phyloP scores from a whole-genome alignment of 2,797 vertebrate species.

The Chiloscyllium punctatum region DNA sequence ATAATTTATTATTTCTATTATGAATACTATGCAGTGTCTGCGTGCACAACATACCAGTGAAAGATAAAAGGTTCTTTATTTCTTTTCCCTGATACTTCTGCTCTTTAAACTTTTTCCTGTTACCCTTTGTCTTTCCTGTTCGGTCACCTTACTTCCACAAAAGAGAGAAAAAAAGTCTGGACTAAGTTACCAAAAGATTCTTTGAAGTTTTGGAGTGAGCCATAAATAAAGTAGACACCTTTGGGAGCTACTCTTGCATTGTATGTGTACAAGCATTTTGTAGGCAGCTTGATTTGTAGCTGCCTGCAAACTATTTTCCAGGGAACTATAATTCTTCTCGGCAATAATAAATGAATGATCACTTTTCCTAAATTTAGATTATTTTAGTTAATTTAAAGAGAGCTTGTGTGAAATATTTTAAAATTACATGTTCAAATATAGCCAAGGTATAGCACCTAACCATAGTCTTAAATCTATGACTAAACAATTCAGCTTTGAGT shows the following conservation, averaged over 20 bases:
- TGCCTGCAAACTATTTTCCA: constrained; percentile 74
- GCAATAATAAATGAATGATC: constrained; percentile 29
- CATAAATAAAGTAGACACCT: constrained; percentile 93
- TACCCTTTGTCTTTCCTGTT: constrained; percentile 65
- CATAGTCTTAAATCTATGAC: constrained; percentile 22
- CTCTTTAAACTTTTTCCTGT: constrained; percentile 39
- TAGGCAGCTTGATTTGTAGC: constrained; percentile 80
- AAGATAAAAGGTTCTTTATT: constrained; percentile 34
- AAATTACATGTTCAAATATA: neutral
- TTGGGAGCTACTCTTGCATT: constrained; percentile 67
- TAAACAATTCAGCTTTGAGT: constrained; percentile 32
- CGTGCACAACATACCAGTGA: neutral
- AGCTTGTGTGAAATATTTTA: neutral
- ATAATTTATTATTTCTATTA: constrained; percentile 16
- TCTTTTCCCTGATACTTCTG: neutral
- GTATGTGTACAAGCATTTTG: constrained; percentile 68
- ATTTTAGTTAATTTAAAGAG: constrained; percentile 22
- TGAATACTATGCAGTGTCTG: neutral
- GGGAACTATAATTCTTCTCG: constrained; percentile 73
- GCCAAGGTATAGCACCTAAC: neutral
- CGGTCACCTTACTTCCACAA: constrained; percentile 67
- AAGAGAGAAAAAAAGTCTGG: constrained; percentile 81
- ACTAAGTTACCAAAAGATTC: constrained; percentile 75
- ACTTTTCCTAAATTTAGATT: neutral
- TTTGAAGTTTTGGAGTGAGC: constrained; percentile 86